A percentile compares a stretch with the other conserved stretches of the same genome.
Conservation (phyloP, 2,113 vertebrate genomes). For the Strix uralensis region DNA sequence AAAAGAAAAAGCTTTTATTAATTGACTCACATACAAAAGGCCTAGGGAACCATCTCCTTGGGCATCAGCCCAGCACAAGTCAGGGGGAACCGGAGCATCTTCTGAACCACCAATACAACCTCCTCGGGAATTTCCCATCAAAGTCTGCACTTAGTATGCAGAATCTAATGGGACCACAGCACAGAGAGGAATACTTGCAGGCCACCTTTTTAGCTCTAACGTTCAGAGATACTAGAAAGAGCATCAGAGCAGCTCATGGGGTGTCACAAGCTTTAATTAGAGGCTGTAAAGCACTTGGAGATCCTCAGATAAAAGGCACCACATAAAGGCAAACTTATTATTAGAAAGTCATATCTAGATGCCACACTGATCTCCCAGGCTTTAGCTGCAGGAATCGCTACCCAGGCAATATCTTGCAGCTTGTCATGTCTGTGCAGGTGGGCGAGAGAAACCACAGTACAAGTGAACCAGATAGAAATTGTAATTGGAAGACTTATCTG, state of each 20-base stretch:
- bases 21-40: neutral
- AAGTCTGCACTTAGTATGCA: neutral
- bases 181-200: neutral
- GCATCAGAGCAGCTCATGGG: constrained; percentile 5
- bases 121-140: neutral
- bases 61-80: neutral
- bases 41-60: neutral
- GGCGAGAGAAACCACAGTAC: neutral
- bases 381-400: neutral
- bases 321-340: neutral
- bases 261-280: constrained; percentile 31
- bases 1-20: neutral
- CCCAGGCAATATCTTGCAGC: neutral
- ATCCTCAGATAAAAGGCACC: constrained; percentile 34
- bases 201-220: neutral
- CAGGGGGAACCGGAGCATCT: neutral
- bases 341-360: neutral
- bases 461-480: neutral
- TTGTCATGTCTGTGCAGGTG: neutral
- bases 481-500: neutral
- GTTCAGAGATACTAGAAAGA: neutral
- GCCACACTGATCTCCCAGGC: neutral
- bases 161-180: neutral
- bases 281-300: constrained; percentile 1
- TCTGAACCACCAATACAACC: neutral